Percentiles rank a stretch among this genome's conserved stretches.
Evolutionary conservation across 35 echinoderm and acorn worm species (phyloP).

Genomic region (Apostichopus parvimensis): DNA sequence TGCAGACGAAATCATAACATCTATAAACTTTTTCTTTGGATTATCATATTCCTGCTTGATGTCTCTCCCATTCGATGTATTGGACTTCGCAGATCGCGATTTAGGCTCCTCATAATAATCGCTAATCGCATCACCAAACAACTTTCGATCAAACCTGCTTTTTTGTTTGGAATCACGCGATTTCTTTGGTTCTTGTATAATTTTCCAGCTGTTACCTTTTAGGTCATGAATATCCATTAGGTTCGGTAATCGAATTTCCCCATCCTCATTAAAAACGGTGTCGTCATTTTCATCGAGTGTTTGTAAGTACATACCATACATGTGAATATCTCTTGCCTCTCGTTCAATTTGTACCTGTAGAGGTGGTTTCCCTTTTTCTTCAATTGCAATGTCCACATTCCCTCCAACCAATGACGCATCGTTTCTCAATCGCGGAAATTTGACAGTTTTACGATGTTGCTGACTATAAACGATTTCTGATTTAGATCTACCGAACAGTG

Average conservation of each 20-base stretch:
- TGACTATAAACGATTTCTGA: not conserved
- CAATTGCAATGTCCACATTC: not conserved
- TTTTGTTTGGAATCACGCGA: slow-evolving; percentile 1
- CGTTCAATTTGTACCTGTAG: slow-evolving; percentile 46
- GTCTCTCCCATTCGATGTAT: not conserved
- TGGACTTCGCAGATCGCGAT: not conserved
- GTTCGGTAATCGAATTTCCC: slow-evolving; percentile 73
- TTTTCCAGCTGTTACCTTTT: slow-evolving; percentile 92
- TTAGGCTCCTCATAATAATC: slow-evolving; percentile 11
- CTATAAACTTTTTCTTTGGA: not conserved
- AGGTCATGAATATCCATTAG: slow-evolving; percentile 89
- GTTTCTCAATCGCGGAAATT: not conserved
- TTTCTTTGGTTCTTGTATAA: slow-evolving; percentile 70
- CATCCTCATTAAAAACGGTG: slow-evolving; percentile 28
- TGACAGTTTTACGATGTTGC: not conserved
- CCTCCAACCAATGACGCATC: not conserved
- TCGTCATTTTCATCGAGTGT: slow-evolving; percentile 11
- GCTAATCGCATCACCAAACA: slow-evolving; percentile 1
- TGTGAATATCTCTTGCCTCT: not conserved
- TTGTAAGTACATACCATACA: not conserved
- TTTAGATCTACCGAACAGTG: slow-evolving; percentile 53
- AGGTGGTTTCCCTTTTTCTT: not conserved
- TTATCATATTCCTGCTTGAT: not conserved
- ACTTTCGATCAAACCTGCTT: slow-evolving; percentile 40
- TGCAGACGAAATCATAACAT: not conserved